These are phyloP conservation scores for Myzus persicae DNA, from an alignment of 1,140 invertebrate species.

Conservation along the genomic window DNA sequence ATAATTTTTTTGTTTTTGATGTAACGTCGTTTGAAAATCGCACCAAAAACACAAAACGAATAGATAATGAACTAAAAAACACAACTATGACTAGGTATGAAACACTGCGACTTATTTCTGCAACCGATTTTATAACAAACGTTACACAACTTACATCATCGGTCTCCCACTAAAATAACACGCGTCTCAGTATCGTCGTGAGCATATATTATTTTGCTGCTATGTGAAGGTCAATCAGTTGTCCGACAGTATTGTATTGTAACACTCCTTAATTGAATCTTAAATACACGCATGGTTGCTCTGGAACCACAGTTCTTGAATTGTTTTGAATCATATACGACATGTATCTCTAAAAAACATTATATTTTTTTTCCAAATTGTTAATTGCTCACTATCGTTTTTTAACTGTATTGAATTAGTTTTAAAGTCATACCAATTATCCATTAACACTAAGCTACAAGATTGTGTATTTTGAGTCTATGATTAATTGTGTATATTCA, in stretches of 20 bases:
- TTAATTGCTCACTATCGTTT: neutral
- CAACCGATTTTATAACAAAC: neutral
- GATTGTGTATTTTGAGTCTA: neutral
- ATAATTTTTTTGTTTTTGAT: neutral
- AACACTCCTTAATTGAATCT: conserved; percentile 40
- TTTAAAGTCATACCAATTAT: neutral
- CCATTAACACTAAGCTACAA: neutral
- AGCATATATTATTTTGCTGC: neutral
- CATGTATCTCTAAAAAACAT: neutral
- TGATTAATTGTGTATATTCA: neutral
- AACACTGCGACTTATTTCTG: neutral
- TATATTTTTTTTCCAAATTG: neutral
- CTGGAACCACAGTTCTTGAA: neutral
- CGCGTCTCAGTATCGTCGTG: neutral
- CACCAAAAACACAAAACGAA: neutral
- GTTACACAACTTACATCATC: conserved; percentile 12
- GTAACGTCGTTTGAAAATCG: neutral
- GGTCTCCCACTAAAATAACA: neutral
- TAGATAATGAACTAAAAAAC: neutral
- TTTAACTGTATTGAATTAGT: neutral
- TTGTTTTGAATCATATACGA: conserved; percentile 11
- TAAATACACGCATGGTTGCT: neutral
- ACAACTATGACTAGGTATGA: neutral
- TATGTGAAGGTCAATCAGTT: conserved; percentile 39
- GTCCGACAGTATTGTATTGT: neutral